Base-by-base conservation (phyloP, 2,888 invertebrate genomes). In the Mythimna pallens region DNA sequence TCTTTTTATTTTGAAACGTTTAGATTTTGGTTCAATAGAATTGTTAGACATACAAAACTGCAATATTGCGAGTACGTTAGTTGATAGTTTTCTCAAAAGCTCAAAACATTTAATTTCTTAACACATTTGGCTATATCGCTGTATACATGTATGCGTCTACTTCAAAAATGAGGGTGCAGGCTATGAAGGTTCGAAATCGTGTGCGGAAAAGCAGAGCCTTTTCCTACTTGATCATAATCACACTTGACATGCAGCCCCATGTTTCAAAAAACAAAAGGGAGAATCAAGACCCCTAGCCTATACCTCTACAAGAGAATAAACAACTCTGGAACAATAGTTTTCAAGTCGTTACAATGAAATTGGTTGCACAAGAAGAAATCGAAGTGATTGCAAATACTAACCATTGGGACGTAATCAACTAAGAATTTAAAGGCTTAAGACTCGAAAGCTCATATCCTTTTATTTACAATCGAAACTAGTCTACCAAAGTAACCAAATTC, bases 171-270 rank as follows among this genome's bases (percentile, higher is more conserved):
- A 76, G 76, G 58, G 72, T 47, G 57, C 14, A 8, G 0, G 57
- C 30, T 47, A 12, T 40, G 17, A 22, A 63, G 57, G 36, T 36
- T 52, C 36, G 63, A 55, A 73, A 8, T 63, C 30, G 50, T 58
- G 10, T 73, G 63, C 43, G 3, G 34, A 69, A 40, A 55, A 47
- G 78, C 73, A 73, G 20, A 73, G 58, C 66, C 40, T 73, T 81
- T 81, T 61, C 73, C 77, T 62, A 61, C 40, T 70, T 65, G 61
- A 54, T 43, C 61, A 17, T 57, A 73, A 80, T 70, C 69, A 61
- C 58, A 58, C 82, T 78, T 62, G 47, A 73, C 52, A 64, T 40
- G 22, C 50, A 67, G 64, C 64, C 57, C 57, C 57, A 61, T 57
- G 47, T 10, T 54, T 36, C 40, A 58, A 52, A 20, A n/a, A 55